Conservation (phyloP, 2,888 invertebrate species). For the Luperina testacea region DNA sequence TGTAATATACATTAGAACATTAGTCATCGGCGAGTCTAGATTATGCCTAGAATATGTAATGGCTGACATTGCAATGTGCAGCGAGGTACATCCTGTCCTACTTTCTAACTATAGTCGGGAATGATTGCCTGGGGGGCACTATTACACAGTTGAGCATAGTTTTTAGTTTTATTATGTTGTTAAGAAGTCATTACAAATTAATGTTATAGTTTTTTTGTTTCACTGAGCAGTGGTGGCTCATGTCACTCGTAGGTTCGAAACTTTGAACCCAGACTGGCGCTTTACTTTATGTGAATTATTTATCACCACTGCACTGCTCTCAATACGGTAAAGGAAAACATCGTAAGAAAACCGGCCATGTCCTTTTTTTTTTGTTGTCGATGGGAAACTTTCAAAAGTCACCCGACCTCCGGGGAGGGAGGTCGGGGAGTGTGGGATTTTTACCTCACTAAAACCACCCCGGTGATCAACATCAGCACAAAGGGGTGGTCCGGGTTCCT, state of each 20-base stretch:
- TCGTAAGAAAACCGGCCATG: neutral
- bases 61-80: slow-evolving; percentile 60
- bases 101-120: slow-evolving; percentile 79
- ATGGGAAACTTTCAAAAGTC: too few relatives aligned
- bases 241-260: too few relatives aligned
- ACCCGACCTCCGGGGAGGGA: too few relatives aligned
- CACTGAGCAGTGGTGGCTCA: too few relatives aligned
- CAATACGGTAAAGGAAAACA: neutral
- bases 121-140: slow-evolving; percentile 17
- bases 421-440: too few relatives aligned
- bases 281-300: neutral
- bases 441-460: too few relatives aligned
- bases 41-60: slow-evolving; percentile 63
- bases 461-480: too few relatives aligned
- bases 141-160: neutral
- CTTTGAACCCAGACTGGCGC: neutral
- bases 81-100: slow-evolving; percentile 79
- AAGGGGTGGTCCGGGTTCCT: too few relatives aligned
- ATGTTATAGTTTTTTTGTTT: neutral
- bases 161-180: slow-evolving; percentile 3
- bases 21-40: slow-evolving; percentile 54
- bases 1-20: slow-evolving; percentile 62
- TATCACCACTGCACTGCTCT: neutral
- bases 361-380: neutral
- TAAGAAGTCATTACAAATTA: neutral